A percentile compares a stretch with the other conserved stretches of the same genome.
Conservation (phyloP, 1,140 invertebrate species). For the Belonocnema kinseyi region DNA sequence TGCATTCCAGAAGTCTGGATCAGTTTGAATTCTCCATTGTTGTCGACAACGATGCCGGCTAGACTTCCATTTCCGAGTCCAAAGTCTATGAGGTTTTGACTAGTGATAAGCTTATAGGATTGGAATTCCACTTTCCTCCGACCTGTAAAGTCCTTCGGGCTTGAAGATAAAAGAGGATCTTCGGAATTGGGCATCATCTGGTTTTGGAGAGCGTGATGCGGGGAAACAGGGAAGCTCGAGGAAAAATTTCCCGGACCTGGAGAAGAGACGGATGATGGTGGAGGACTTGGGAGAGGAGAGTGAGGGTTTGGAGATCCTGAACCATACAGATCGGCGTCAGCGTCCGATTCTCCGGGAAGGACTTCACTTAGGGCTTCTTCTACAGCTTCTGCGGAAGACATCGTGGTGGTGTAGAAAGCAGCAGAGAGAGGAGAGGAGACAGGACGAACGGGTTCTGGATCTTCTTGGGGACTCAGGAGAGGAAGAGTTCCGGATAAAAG, state of each 20-base stretch:
- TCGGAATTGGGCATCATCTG: slow-evolving; percentile 91
- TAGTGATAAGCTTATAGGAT: slow-evolving; percentile 79
- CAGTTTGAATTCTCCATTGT: slow-evolving; percentile 81
- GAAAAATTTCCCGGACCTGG: slow-evolving; percentile 75
- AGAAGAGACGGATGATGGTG: slow-evolving; percentile 76
- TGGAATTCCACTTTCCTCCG: slow-evolving; percentile 81
- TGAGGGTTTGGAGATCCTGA: slow-evolving; percentile 77
- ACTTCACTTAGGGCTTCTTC: slow-evolving; percentile 89
- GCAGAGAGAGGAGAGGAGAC: slow-evolving; percentile 84
- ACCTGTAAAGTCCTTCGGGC: slow-evolving; percentile 84
- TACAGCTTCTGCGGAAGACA: slow-evolving; percentile 89
- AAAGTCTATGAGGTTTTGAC: slow-evolving; percentile 79
- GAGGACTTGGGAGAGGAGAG: slow-evolving; percentile 80
- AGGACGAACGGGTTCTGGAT: slow-evolving; percentile 78
- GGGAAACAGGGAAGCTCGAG: slow-evolving; percentile 74
- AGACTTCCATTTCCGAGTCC: slow-evolving; percentile 77
- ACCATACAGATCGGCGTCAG: slow-evolving; percentile 79
- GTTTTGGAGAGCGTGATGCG: slow-evolving; percentile 79
- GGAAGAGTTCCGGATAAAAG: slow-evolving; percentile 74
- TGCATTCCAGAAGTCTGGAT: slow-evolving; percentile 77
- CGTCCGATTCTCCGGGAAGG: slow-evolving; percentile 83
- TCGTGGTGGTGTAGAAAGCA: slow-evolving; percentile 89
- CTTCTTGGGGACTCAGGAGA: slow-evolving; percentile 75
- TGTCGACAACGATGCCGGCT: slow-evolving; percentile 79
- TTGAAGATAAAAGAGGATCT: slow-evolving; percentile 87